Percentiles rank a stretch among this genome's conserved stretches.
Evolutionary conservation across 2,797 vertebrate genomes (phyloP).

Genomic region (Pachyuromys duprasi): DNA sequence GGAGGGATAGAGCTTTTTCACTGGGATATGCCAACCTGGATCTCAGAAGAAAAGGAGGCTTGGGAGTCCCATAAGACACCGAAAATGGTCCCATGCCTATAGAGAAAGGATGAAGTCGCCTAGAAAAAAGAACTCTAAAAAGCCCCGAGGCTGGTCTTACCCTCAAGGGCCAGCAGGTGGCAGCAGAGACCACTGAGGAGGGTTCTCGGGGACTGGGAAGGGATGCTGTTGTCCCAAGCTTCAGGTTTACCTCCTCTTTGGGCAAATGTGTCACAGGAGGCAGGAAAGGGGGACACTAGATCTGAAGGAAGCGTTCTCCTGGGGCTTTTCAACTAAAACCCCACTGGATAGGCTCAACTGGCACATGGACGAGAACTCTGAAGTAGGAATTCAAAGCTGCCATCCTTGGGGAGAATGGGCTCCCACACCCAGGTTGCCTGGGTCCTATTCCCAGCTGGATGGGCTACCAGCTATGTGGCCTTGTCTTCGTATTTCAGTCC

Average conservation of each 20-base stretch:
- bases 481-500: background rate
- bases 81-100: background rate
- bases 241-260: background rate
- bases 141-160: background rate
- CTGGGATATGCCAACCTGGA: no score
- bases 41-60: background rate
- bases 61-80: background rate
- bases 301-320: background rate
- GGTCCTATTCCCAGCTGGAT: background rate
- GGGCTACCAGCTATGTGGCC: rapidly evolving
- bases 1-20: background rate
- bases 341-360: background rate
- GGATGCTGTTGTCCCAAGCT: background rate
- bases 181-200: slow-evolving; percentile 20
- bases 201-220: background rate
- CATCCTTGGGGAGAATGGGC: background rate
- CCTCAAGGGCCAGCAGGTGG: slow-evolving; percentile 47
- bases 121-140: background rate
- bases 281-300: background rate
- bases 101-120: background rate
- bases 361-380: background rate
- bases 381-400: background rate
- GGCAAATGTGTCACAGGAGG: background rate
- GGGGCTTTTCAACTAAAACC: background rate
- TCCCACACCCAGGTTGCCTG: background rate